Conservation (phyloP, 1,140 invertebrate genomes). For the Stenopsyche tienmushanensis region DNA sequence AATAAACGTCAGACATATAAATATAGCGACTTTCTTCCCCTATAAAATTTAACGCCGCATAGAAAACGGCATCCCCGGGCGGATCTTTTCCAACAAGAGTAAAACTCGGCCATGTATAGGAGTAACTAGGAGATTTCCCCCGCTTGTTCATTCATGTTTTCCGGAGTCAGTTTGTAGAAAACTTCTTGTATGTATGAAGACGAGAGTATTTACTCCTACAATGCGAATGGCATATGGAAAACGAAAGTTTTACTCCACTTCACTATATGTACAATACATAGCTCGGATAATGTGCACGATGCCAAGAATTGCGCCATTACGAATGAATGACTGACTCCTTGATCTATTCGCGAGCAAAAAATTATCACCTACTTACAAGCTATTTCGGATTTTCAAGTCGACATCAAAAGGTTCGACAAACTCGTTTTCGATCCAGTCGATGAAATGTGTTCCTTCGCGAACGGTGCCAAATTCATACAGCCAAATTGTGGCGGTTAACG, state of each 20-base stretch:
- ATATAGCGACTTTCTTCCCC: no score
- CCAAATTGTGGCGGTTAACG: no score
- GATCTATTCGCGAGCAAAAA: no score
- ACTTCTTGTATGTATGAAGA: constrained; percentile 25
- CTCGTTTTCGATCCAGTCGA: no score
- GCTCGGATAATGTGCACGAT: background rate
- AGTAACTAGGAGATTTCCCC: constrained; percentile 9
- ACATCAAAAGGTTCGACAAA: no score
- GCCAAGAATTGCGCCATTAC: background rate
- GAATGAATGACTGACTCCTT: background rate
- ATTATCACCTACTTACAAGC: no score
- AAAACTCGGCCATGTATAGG: no score
- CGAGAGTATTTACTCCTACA: constrained; percentile 23
- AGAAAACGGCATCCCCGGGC: no score
- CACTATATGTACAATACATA: constrained; percentile 5
- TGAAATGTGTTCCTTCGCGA: constrained; percentile 14
- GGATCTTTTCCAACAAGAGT: no score
- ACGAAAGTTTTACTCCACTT: constrained; percentile 23
- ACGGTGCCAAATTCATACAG: constrained; percentile 21
- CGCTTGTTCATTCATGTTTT: constrained; percentile 32
- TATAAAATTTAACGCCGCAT: no score
- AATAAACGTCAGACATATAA: no score
- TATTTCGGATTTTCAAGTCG: no score
- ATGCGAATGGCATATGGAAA: constrained; percentile 29
- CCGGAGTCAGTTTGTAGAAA: constrained; percentile 12